Evolutionary conservation across 2,113 vertebrate genomes (phyloP), one percentile per base, ranked within the genome.

Genomic region (Spilogale gracilis): DNA sequence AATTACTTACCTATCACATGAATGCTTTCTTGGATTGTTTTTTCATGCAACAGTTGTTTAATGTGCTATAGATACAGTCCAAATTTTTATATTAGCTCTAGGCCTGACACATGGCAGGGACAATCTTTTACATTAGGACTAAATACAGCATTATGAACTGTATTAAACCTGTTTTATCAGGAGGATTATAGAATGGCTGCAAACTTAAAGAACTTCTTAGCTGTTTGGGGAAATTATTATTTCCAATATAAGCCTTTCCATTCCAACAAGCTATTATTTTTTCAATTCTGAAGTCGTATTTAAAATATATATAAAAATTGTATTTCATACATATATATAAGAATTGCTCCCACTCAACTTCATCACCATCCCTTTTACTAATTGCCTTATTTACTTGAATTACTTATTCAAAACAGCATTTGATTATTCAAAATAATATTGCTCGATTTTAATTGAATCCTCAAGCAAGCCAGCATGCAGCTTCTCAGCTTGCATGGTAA

Each of bases 381-480:
- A 96, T 89, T 95, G 65, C 67, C 79, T 80, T 98, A 83, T 96
- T 95, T 98, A 95, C 63, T 83, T 98, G 92, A 98, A 96, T 98
- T 98, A 97, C 84, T 97, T 96, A 98, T 98, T 97, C 94, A 96
- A 94, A 97, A 92, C 79, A 79, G 67, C n/a, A 94, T 89, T 98
- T 94, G 89, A 96, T 97, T 96, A 97, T 98, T 97, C 96, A 94
- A 95, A 98, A 98, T 97, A 95, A 96, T 95, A 69, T 90, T 90
- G 89, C 63, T 96, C 92, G 69, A 71, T 96, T 97, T 98, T 98
- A 98, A 98, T 92, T 97, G 95, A 98, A 89, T 97, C 94, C 96
- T 97, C n/a, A 4, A 92, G 97, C 97, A 97, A 98, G 87, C 54
- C 86, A 96, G 97, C 95, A 94, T 92, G 89, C 73, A 92, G 84